Evolutionary conservation across 2,113 vertebrate species (phyloP), one percentile per base, ranked within the genome.

Genomic region (Colaptes auratus): DNA sequence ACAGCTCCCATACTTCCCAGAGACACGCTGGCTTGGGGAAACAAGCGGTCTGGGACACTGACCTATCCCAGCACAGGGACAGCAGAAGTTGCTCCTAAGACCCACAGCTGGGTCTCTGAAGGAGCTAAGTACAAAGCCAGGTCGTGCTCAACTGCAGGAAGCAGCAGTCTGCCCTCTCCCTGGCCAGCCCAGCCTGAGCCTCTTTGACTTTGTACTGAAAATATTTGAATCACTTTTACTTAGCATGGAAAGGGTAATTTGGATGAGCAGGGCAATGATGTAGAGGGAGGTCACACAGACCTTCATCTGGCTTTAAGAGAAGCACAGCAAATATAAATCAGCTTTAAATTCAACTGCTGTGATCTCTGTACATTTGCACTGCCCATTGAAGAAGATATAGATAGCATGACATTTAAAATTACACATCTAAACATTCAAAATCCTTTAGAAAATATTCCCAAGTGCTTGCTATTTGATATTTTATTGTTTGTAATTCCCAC

Each of bases 201-300:
- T 44, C 16, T 52, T 67, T 0, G 0, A 15, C 27, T 84, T 53
- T 5, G 2, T 9, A 17, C 27, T 44, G 63, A 23, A 55, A 78
- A 73, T 23, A 31, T 30, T 18, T 17, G 19, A 61, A 3, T 10
- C 15, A 56, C 30, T 74, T 90, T 83, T 6, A 9, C 4, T 89
- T 23, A 77, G 56, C 55, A 6, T 46, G 63, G 63, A 56, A 69
- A 12, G 59, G 33, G 11, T 33, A 7, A 3, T 39, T 36, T 58
- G 30, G 21, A 6, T 14, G 44, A 59, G 59, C 44, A 72, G 67
- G 44, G 46, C 1, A 6, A 13, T 8, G 58, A 10, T 1, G 1
- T 0, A 7, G 7, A 69, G 10, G 25, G 17, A 60, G 14, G 21
- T 30, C 44, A 72, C 3, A 3, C 17, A 23, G 31, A 46, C 21